Evolutionary conservation across 1,140 invertebrate genomes (phyloP).

Genomic region (Oreohelix idahoensis): DNA sequence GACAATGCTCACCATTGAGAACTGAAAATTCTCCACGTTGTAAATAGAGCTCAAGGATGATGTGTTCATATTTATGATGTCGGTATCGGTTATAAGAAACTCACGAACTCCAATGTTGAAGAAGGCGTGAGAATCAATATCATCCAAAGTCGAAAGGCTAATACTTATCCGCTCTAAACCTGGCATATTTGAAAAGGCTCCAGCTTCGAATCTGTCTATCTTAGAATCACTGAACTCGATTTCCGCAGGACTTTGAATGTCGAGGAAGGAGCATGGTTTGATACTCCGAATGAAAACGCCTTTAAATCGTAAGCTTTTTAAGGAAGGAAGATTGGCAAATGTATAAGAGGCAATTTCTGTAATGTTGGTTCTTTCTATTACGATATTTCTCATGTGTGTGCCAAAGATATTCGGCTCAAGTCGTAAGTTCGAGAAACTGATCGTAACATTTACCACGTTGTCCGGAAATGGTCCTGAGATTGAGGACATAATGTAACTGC

Average conservation of each 20-base stretch:
- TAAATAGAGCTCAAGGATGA: not conserved
- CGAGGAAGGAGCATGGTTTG: not conserved
- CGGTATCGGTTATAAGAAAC: not conserved
- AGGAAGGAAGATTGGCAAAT: not conserved
- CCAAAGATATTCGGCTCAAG: not conserved
- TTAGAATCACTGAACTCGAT: not conserved
- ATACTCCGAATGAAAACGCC: not conserved
- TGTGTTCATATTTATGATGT: not conserved
- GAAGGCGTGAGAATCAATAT: not conserved
- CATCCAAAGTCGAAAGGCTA: not conserved
- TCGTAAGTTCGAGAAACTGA: not conserved
- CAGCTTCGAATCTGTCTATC: not conserved
- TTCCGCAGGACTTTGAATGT: not conserved
- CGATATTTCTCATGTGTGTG: not conserved
- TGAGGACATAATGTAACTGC: not conserved
- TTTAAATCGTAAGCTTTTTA: not conserved
- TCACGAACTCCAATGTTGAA: not conserved
- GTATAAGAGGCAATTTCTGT: not conserved
- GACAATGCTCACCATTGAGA: not conserved
- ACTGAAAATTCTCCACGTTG: not conserved
- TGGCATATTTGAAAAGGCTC: not conserved
- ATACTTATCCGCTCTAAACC: not conserved
- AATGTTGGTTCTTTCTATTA: not conserved
- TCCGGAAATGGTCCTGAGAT: conserved; percentile 2
- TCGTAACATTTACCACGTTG: not conserved